Evolutionary conservation across 2,113 vertebrate species (phyloP).

Genomic region (Podarcis muralis): DNA sequence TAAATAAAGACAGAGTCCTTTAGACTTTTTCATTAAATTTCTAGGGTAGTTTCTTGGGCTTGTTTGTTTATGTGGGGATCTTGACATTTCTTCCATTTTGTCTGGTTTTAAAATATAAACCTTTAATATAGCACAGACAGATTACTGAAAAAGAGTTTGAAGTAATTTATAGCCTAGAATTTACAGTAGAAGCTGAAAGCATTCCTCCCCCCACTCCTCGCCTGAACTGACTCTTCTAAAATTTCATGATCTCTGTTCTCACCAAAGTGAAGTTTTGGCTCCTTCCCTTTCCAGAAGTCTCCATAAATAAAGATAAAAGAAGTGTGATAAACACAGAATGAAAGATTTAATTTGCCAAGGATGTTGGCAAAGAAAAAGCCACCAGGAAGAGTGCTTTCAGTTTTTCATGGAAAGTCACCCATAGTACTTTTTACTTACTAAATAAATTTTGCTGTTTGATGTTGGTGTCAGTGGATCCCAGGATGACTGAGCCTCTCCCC

Average conservation of each 20-base stretch:
- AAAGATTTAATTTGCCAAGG: slow-evolving; percentile 66
- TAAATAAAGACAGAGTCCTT: slow-evolving; percentile 25
- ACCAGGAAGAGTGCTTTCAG: slow-evolving; percentile 39
- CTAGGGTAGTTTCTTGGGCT: background rate
- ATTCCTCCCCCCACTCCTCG: background rate
- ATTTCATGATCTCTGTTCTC: slow-evolving; percentile 34
- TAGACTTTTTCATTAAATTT: slow-evolving; percentile 30
- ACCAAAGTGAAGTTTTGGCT: slow-evolving; percentile 61
- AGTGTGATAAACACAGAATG: slow-evolving; percentile 45
- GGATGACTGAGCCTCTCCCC: too few species aligned
- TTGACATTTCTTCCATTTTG: slow-evolving; percentile 30
- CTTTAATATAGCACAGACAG: slow-evolving; percentile 28
- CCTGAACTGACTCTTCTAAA: slow-evolving; percentile 34
- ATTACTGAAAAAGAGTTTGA: slow-evolving; percentile 37
- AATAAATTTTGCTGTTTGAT: background rate
- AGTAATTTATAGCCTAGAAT: slow-evolving; percentile 41
- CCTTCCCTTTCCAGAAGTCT: slow-evolving; percentile 23
- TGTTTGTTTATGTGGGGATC: slow-evolving; percentile 35
- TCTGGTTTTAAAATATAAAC: slow-evolving; percentile 45
- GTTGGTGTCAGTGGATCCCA: background rate
- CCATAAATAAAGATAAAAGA: slow-evolving; percentile 65
- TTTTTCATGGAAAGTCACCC: background rate
- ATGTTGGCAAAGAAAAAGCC: background rate
- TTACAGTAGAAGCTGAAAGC: slow-evolving; percentile 43
- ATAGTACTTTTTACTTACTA: slow-evolving; percentile 28